A percentile compares a stretch with the other conserved stretches of the same genome.
Evolutionary conservation across 35 echinoderm and acorn worm species (phyloP).

Genomic region (Apostichopus californicus): DNA sequence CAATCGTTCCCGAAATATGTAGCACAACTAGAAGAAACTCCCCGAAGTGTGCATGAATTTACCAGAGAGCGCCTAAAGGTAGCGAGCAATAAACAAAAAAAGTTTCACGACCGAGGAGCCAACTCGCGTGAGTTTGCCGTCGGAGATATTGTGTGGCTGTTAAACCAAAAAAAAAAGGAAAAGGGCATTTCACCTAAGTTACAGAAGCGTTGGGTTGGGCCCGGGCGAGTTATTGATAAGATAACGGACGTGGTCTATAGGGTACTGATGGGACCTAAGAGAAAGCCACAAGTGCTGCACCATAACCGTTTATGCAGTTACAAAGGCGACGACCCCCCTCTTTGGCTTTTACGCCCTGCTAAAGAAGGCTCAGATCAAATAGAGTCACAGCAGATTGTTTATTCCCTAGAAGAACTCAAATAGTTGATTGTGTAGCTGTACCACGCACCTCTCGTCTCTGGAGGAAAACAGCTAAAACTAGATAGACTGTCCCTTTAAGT

Average conservation of each 20-base stretch:
- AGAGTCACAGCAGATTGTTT: not conserved
- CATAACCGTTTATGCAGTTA: conserved; percentile 16
- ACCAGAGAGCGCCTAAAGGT: not conserved
- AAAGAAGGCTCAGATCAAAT: not conserved
- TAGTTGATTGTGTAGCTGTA: too few relatives aligned
- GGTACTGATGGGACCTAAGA: too few relatives aligned
- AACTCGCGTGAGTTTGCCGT: not conserved
- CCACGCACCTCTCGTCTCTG: too few relatives aligned
- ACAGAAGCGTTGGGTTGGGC: conserved; percentile 46
- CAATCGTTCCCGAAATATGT: not conserved
- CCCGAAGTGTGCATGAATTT: not conserved
- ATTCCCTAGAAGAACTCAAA: too few relatives aligned
- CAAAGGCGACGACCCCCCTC: conserved; percentile 38
- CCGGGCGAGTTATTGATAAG: not conserved
- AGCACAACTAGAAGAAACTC: conserved; percentile 1
- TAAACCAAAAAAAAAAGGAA: not conserved
- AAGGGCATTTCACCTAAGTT: conserved; percentile 16
- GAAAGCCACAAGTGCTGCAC: too few relatives aligned
- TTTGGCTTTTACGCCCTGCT: conserved; percentile 9
- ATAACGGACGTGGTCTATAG: too few relatives aligned
- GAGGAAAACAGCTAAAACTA: not conserved
- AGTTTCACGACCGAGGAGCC: conserved; percentile 23
- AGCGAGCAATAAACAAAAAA: not conserved
- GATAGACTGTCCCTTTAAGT: too few relatives aligned
- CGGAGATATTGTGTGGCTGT: conserved; percentile 57